phyloP scores from a whole-genome alignment of 2,113 vertebrate species.

The Cyrtonyx montezumae region DNA sequence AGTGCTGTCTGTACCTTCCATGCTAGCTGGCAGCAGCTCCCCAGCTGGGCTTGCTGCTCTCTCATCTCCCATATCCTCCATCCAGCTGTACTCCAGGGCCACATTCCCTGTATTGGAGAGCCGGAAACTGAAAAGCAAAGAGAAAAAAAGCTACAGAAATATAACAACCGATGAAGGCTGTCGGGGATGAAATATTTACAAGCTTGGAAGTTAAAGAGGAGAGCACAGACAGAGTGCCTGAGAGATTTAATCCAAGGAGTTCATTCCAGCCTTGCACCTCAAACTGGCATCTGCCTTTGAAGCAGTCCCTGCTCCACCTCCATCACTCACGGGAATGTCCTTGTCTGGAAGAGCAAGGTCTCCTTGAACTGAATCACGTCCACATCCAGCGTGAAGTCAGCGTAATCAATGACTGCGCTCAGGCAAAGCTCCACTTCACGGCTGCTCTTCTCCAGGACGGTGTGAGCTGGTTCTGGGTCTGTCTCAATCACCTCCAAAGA shows the following conservation, averaged over 20 bases:
- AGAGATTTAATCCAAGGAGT: not conserved
- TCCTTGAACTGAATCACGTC: constrained; percentile 80
- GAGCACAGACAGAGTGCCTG: not conserved
- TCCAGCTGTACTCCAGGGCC: constrained; percentile 84
- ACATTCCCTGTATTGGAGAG: constrained; percentile 82
- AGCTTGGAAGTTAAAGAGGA: not conserved
- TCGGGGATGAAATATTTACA: not conserved
- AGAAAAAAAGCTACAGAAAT: not conserved
- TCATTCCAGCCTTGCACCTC: not conserved
- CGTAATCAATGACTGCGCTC: constrained; percentile 80
- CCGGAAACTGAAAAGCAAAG: constrained; percentile 51
- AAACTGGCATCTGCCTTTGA: not conserved
- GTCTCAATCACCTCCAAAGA: constrained; percentile 78
- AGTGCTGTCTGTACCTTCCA: not conserved
- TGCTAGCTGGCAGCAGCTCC: not conserved
- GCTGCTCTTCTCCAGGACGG: constrained; percentile 76
- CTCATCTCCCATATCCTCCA: constrained; percentile 52
- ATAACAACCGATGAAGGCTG: not conserved
- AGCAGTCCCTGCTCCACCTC: not conserved
- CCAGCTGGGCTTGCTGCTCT: not conserved
- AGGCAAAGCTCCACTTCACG: constrained; percentile 80
- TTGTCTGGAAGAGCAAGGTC: constrained; percentile 86
- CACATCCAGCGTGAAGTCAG: constrained; percentile 70
- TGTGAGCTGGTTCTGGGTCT: constrained; percentile 82
- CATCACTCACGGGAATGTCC: constrained; percentile 82